Evolutionary conservation across 1,140 invertebrate species (phyloP).

Genomic region (Papilio xuthus): DNA sequence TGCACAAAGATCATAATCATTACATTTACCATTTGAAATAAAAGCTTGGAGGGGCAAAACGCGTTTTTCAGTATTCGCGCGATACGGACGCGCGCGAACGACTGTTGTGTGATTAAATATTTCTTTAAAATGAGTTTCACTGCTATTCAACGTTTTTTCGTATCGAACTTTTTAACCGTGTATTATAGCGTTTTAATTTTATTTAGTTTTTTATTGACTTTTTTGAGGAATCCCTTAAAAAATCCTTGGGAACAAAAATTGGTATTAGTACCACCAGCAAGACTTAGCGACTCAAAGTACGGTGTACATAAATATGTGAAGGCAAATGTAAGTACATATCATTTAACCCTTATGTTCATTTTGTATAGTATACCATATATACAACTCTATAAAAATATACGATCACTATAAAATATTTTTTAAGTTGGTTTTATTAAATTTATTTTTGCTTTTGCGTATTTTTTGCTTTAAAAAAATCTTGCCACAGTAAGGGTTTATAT

Average conservation of each 20-base stretch:
- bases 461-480: too few relatives aligned
- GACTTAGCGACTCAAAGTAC: slow-evolving; percentile 32
- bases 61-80: neutral
- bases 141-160: slow-evolving; percentile 15
- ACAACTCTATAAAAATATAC: too few relatives aligned
- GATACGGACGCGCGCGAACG: neutral
- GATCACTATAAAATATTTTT: too few relatives aligned
- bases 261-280: slow-evolving; percentile 35
- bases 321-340: slow-evolving; percentile 40
- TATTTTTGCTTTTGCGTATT: too few relatives aligned
- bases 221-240: slow-evolving; percentile 42
- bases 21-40: neutral
- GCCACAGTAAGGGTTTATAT: too few relatives aligned
- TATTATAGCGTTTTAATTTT: slow-evolving; percentile 26
- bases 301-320: slow-evolving; percentile 43
- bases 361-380: too few relatives aligned
- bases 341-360: too few relatives aligned
- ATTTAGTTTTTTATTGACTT: slow-evolving; percentile 21
- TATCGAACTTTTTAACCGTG: slow-evolving; percentile 17
- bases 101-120: neutral
- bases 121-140: slow-evolving; percentile 26
- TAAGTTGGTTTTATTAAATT: too few relatives aligned
- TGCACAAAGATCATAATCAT: neutral
- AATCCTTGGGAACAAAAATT: slow-evolving; percentile 38
- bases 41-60: neutral